These are phyloP conservation scores for Stichodactyla helianthus DNA, from an alignment of 64 coral and sea anemone species.

Conservation along the genomic window DNA sequence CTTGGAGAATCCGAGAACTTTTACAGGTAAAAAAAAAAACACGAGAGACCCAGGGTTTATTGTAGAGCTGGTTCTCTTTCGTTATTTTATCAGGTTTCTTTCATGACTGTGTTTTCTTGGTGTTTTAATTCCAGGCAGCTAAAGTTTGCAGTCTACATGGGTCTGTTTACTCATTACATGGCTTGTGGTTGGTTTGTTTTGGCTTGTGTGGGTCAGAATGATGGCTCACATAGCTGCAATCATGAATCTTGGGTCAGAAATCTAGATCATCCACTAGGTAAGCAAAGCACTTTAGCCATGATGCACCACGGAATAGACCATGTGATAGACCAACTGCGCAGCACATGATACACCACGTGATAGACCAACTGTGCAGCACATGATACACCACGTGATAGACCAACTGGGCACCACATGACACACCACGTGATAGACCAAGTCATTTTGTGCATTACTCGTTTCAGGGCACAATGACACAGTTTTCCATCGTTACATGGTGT, in stretches of 20 bases:
- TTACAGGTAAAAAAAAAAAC: conserved; percentile 4
- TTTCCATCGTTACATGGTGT: conserved; percentile 36
- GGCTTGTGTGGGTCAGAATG: conserved; percentile 52
- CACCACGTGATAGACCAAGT: not conserved
- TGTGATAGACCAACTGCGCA: not conserved
- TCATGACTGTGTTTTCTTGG: no score
- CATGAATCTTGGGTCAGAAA: conserved; percentile 39
- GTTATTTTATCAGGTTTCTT: no score
- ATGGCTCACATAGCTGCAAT: conserved; percentile 44
- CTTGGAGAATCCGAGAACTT: conserved; percentile 8
- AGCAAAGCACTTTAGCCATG: not conserved
- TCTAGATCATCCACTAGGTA: not conserved
- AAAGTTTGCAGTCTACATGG: conserved; percentile 76
- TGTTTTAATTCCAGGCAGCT: conserved; percentile 44
- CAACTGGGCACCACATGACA: not conserved
- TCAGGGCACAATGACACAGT: conserved; percentile 16
- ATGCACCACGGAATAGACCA: not conserved
- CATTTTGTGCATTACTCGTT: not conserved
- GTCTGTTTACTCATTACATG: conserved; percentile 58
- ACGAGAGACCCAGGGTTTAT: not conserved
- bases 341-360: no score
- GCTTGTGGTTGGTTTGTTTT: conserved; percentile 79
- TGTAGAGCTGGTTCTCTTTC: no score
- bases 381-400: no score
- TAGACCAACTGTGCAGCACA: no score